A percentile compares a stretch with the other conserved stretches of the same genome.
These are phyloP conservation scores for Cataglyphis cursor DNA, from an alignment of 2,888 invertebrate species.

Conservation along the genomic window DNA sequence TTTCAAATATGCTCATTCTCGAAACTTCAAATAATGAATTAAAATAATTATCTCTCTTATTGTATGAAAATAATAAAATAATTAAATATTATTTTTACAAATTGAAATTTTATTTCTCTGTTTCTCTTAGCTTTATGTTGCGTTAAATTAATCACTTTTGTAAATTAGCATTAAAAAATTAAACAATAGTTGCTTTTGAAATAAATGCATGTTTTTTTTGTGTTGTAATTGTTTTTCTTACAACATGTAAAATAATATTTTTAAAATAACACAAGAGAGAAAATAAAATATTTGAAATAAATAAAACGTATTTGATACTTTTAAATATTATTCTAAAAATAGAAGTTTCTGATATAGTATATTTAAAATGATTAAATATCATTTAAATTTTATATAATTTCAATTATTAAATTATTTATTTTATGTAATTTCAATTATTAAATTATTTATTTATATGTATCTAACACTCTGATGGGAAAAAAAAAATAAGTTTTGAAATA, in stretches of 20 bases:
- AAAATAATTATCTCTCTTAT: conserved; percentile 6
- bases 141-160: background rate
- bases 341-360: background rate
- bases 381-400: background rate
- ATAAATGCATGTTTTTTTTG: background rate
- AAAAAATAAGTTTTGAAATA: background rate
- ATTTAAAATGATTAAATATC: background rate
- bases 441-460: background rate
- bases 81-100: background rate
- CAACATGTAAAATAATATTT: background rate
- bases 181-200: background rate
- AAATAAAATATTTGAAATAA: background rate
- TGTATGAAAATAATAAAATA: background rate
- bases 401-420: background rate
- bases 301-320: background rate
- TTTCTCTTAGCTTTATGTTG: background rate
- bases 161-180: background rate
- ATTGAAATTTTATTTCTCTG: background rate
- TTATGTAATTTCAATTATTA: background rate
- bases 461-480: background rate
- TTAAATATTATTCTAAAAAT: background rate
- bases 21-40: background rate
- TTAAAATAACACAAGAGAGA: background rate
- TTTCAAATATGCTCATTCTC: background rate
- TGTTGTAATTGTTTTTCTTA: background rate